phyloP scores from a whole-genome alignment of 2,113 vertebrate genomes.

The Seriola dumerili region DNA sequence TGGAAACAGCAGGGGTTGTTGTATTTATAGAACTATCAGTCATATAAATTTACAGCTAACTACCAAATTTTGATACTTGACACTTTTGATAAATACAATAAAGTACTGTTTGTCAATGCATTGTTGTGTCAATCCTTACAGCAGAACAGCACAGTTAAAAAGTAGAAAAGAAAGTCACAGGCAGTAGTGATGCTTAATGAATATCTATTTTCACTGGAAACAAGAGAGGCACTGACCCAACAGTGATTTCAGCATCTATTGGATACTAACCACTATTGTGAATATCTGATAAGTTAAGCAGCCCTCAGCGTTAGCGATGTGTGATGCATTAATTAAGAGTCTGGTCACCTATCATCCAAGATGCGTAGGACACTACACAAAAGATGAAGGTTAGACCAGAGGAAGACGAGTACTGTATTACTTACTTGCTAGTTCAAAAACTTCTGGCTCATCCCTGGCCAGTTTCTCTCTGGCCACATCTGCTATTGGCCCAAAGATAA shows the following conservation, averaged over 20 bases:
- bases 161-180: neutral
- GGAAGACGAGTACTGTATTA: constrained; percentile 31
- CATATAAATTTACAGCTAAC: too few relatives aligned
- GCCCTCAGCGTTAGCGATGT: neutral
- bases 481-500: constrained; percentile 98
- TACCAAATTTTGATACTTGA: too few relatives aligned
- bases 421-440: constrained; percentile 98
- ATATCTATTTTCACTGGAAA: neutral
- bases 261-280: neutral
- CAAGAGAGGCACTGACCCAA: neutral
- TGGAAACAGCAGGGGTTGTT: too few relatives aligned
- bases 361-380: constrained; percentile 7
- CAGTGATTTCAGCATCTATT: constrained; percentile 22
- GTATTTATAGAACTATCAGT: too few relatives aligned
- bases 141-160: neutral
- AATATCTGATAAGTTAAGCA: constrained; percentile 27
- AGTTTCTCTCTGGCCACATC: constrained; percentile 96
- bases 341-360: neutral
- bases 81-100: too few relatives aligned
- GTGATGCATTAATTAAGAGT: constrained; percentile 14
- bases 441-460: constrained; percentile 93
- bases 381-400: neutral
- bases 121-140: neutral
- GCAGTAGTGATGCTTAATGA: neutral
- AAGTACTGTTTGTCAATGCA: neutral